Conservation (phyloP, 2,888 invertebrate species). For the Nematopogon swammerdamellus region DNA sequence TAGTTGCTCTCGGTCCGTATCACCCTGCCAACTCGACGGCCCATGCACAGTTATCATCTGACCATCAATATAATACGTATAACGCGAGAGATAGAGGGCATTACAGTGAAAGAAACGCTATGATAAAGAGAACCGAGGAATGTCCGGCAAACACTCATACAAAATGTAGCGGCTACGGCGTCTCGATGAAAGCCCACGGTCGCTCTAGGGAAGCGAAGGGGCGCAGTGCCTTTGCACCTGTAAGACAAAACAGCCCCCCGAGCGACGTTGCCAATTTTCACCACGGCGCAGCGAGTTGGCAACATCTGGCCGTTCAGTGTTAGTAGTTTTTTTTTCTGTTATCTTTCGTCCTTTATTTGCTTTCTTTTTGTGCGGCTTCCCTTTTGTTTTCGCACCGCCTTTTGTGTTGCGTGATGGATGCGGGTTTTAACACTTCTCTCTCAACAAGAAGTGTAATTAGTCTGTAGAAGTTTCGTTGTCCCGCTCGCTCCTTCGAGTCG, state of each 20-base stretch:
- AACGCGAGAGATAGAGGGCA: slow-evolving; percentile 49
- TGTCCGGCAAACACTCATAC: slow-evolving; percentile 50
- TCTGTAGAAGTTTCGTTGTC: slow-evolving; percentile 1
- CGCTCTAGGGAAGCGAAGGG: slow-evolving; percentile 45
- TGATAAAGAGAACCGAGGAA: slow-evolving; percentile 38
- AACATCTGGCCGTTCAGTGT: slow-evolving; percentile 64
- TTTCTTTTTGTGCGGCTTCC: slow-evolving; percentile 16
- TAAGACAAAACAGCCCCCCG: slow-evolving; percentile 56
- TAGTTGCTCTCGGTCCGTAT: slow-evolving; percentile 52
- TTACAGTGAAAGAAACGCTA: slow-evolving; percentile 47
- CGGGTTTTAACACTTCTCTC: no score
- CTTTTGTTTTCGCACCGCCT: slow-evolving; percentile 11
- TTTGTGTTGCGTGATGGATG: neutral
- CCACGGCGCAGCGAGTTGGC: slow-evolving; percentile 46
- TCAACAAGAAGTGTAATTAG: neutral
- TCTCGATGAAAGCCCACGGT: slow-evolving; percentile 38
- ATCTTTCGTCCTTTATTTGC: slow-evolving; percentile 20
- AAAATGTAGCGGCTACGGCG: slow-evolving; percentile 37
- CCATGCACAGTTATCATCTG: slow-evolving; percentile 41
- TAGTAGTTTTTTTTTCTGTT: slow-evolving; percentile 40
- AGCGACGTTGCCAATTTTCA: slow-evolving; percentile 34
- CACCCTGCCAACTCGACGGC: slow-evolving; percentile 31
- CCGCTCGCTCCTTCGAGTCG: slow-evolving; percentile 7
- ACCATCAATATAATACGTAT: slow-evolving; percentile 49
- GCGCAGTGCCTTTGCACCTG: slow-evolving; percentile 62